Percentiles rank a stretch among this genome's conserved stretches.
phyloP scores from a whole-genome alignment of 2,113 vertebrate genomes.

The Pseudorasbora parva region DNA sequence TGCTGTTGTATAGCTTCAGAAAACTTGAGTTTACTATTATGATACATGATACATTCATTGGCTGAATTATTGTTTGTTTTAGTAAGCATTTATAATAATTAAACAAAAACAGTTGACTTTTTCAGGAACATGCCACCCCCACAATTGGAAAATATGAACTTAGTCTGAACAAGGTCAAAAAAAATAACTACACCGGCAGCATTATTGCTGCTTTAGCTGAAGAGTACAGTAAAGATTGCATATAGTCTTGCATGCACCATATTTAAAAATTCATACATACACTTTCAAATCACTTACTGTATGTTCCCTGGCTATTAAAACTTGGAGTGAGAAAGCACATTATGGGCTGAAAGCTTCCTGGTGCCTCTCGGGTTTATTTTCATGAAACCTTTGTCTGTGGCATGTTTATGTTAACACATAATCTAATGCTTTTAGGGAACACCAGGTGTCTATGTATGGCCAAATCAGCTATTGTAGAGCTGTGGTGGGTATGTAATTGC shows the following conservation, averaged over 20 bases:
- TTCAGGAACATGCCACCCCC: not conserved
- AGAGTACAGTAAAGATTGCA: slow-evolving; percentile 14
- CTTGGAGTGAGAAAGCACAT: slow-evolving; percentile 37
- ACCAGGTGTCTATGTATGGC: not conserved
- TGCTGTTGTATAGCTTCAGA: not conserved
- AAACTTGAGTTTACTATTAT: not conserved
- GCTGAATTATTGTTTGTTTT: not conserved
- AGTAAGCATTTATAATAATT: not conserved
- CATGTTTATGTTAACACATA: slow-evolving; percentile 35
- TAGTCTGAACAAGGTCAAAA: not conserved
- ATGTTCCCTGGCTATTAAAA: slow-evolving; percentile 50
- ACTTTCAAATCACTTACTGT: slow-evolving; percentile 57
- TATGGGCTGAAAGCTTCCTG: slow-evolving; percentile 53
- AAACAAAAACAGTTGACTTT: not conserved
- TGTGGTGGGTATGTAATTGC: not conserved
- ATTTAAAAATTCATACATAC: slow-evolving; percentile 61
- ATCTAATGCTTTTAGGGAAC: slow-evolving; percentile 5
- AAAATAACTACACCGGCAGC: not conserved
- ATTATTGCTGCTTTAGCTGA: slow-evolving; percentile 38
- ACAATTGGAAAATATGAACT: not conserved
- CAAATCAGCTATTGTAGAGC: not conserved
- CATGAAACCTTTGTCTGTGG: slow-evolving; percentile 36
- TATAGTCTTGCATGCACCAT: slow-evolving; percentile 43
- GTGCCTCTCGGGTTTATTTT: slow-evolving; percentile 40
- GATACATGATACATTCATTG: not conserved